Conservation (phyloP, 2,797 vertebrate genomes). For the Graptemys geographica region DNA sequence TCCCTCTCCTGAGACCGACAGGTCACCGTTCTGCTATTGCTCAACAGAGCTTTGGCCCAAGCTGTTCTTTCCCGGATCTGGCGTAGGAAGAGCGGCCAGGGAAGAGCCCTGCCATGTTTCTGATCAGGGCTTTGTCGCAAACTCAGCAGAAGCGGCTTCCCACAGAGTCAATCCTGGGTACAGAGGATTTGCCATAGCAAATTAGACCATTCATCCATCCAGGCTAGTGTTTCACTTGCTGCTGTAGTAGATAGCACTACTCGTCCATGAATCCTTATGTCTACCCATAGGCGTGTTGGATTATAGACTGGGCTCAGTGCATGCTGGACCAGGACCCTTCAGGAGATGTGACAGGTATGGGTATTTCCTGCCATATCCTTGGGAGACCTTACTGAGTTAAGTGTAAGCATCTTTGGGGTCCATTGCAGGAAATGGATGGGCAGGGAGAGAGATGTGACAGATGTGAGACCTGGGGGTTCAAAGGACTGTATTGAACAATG, state of each 20-base stretch:
- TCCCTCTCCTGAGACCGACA: background rate
- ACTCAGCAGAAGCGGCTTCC: background rate
- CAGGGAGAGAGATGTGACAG: no score
- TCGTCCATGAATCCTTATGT: background rate
- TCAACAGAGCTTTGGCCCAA: background rate
- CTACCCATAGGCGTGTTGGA: background rate
- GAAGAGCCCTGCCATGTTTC: accelerated
- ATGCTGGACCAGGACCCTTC: background rate
- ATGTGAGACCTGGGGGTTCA: no score
- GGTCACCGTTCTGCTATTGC: background rate
- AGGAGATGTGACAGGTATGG: background rate
- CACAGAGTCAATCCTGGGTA: background rate
- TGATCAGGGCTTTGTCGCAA: accelerated
- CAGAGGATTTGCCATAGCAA: background rate
- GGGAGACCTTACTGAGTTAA: background rate
- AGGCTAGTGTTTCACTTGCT: accelerated
- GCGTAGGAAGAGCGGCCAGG: accelerated
- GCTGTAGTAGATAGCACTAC: background rate
- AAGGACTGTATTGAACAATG: no score
- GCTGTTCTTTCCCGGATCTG: background rate
- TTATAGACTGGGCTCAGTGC: accelerated
- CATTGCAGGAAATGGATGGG: no score
- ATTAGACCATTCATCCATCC: background rate
- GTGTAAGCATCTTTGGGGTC: background rate
- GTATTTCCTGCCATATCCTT: background rate